Evolutionary conservation across 2,113 vertebrate genomes (phyloP), one percentile per base, ranked within the genome.

Genomic region (Gymnarchus niloticus): DNA sequence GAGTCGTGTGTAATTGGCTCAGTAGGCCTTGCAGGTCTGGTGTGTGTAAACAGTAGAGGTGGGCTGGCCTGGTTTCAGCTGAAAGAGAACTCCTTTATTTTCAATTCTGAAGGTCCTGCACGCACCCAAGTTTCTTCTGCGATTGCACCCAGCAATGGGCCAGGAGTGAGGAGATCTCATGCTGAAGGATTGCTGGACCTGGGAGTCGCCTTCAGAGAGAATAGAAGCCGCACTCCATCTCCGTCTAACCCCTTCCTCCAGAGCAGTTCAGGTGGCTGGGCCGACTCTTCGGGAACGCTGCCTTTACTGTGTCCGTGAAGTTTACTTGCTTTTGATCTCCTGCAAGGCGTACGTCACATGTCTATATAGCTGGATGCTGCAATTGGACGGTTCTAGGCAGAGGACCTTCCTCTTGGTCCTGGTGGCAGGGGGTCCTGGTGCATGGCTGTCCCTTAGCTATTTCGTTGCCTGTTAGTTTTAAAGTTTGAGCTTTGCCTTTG

Each of bases 181-280:
- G 84, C 89, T 0, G 93, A 95, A 83, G 94, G 94, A 37, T 91
- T 95, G 56, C 84, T 90, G 81, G 89, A 90, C 83, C 83, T 88
- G 76, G 93, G 92, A 12, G 94, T 95, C 5, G 89, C 92, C 25
- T 95, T 95, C 85, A 90, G 88, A 6, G 84, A 82, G 3, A 80
- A 88, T 7, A 14, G 59, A 17, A 25, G 84, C 44, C 83, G 81
- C 7, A 61, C 56, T 25, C 84, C 57, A 19, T 73, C 83, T 54
- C 14, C 78, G 83, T 85, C 83, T 81, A 93, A 91, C 89, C 90
- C 91, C 0, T 92, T 91, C 85, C 59, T 90, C 1, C 86, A 78
- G 54, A 56, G 83, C 25, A 41, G 85, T 48, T 69, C 92, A 86
- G 92, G 92, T 94, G 84, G 89, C 14, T 17, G 65, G 65, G 65